Evolutionary conservation across 2,797 vertebrate species (phyloP), one percentile per base, ranked within the genome.

Genomic region (Melanotaenia pygmaea): DNA sequence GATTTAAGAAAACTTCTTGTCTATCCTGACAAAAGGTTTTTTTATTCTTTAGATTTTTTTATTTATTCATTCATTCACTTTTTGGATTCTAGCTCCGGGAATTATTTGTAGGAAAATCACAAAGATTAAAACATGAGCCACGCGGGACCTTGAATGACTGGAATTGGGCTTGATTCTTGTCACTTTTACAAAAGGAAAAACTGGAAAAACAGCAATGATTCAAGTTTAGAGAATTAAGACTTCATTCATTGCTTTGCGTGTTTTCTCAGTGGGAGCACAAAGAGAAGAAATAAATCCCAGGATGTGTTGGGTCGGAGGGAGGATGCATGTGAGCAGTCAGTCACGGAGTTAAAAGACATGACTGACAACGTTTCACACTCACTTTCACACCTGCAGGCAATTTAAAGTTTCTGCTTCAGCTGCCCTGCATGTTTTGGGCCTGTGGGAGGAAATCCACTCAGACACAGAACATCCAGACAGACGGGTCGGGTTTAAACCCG

Each of bases 351-450:
- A 18, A 59, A 59, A 71, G 53, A 80, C 72, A 59, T 59, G 80
- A 63, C 80, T 10, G 59, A 58, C 71, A 62, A 51, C 35, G 56
- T 47, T 77, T 64, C 66, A 69, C 51, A 2, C 20, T 40, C 43
- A 35, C 67, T 45, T 72, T 69, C 67, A 70, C 59, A 30, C 32
- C 60, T 63, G 1, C 28, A 47, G 57, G 64, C 70, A 79, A 79
- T 86, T 81, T 82, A 81, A 86, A 89, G 71, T 84, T 86, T 81
- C 68, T 82, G 64, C 81, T 74, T 43, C 60, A 76, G 72, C 51
- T 64, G 16, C 63, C 74, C 76, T 40, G 43, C 61, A 20, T 62
- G 65, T 67, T 72, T 69, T 34, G 7, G 14, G 24, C 28, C 37
- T 9, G 4, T 47, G 22, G 53, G 47, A 71, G 28, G 26, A 32